phyloP scores from a whole-genome alignment of 2,888 invertebrate species.

The Kryphioiulus occultus region DNA sequence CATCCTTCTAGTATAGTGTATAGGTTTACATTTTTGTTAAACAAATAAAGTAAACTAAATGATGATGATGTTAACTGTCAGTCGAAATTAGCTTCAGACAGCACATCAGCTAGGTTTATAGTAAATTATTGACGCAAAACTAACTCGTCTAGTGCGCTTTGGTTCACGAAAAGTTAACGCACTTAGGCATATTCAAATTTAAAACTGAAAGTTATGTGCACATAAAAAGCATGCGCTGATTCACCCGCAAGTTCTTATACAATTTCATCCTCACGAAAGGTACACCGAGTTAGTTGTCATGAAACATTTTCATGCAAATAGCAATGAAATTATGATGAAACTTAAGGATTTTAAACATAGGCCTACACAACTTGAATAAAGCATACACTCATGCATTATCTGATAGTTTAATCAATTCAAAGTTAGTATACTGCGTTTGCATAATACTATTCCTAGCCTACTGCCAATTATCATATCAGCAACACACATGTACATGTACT shows the following conservation, averaged over 20 bases:
- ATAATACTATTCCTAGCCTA: background rate
- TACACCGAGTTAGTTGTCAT: background rate
- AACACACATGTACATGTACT: background rate
- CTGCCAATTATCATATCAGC: background rate
- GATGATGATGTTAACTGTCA: background rate
- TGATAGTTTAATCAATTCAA: background rate
- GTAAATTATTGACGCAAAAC: background rate
- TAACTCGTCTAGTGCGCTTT: background rate
- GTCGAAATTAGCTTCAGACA: background rate
- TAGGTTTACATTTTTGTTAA: too few relatives aligned
- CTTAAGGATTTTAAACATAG: background rate
- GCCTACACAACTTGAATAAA: background rate
- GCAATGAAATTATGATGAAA: background rate
- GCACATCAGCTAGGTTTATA: background rate
- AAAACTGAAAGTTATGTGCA: background rate
- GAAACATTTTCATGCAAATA: background rate
- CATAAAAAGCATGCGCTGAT: background rate
- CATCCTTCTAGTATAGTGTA: too few relatives aligned
- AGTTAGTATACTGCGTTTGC: background rate
- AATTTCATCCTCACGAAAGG: background rate
- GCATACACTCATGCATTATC: background rate
- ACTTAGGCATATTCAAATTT: background rate
- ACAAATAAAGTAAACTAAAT: background rate
- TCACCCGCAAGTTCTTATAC: background rate
- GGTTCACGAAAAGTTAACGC: background rate